phyloP scores from a whole-genome alignment of 2,797 vertebrate species.

The Pseudomugil gertrudae region DNA sequence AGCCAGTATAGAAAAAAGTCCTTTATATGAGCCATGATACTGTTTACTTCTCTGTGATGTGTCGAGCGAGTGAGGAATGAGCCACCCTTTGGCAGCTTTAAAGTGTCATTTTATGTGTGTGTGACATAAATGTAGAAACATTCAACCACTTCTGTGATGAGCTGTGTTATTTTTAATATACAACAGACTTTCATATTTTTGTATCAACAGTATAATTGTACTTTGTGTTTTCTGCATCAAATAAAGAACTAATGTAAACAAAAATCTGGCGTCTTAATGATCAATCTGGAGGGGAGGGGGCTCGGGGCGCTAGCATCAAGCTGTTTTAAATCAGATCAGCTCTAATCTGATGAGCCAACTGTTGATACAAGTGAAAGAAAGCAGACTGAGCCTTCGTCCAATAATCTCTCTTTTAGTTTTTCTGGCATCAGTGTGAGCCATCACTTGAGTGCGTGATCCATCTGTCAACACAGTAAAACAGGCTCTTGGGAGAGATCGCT shows the following conservation, averaged over 20 bases:
- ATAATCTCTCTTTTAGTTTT: neutral
- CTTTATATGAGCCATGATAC: constrained; percentile 35
- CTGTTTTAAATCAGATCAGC: constrained; percentile 1
- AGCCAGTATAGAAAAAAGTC: constrained; percentile 11
- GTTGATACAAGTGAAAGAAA: constrained; percentile 20
- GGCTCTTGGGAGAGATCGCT: neutral
- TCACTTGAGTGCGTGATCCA: constrained; percentile 7
- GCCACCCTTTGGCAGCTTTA: constrained; percentile 67
- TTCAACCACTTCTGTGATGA: constrained; percentile 5
- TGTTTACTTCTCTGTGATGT: constrained; percentile 29
- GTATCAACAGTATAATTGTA: constrained; percentile 29
- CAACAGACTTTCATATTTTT: constrained; percentile 52
- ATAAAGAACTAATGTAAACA: constrained; percentile 51
- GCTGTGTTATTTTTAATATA: constrained; percentile 19
- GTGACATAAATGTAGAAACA: constrained; percentile 17
- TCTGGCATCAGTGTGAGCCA: constrained; percentile 9
- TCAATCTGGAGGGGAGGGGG: neutral
- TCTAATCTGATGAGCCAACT: neutral
- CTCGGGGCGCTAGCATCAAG: neutral
- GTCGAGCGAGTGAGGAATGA: constrained; percentile 60
- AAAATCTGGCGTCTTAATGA: neutral
- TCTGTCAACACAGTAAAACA: constrained; percentile 6
- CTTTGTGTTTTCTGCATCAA: constrained; percentile 34
- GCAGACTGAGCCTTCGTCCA: neutral
- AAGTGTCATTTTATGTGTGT: constrained; percentile 36